These are phyloP conservation scores for Coptodon rendalli DNA, from an alignment of 2,113 vertebrate genomes.

Conservation along the genomic window DNA sequence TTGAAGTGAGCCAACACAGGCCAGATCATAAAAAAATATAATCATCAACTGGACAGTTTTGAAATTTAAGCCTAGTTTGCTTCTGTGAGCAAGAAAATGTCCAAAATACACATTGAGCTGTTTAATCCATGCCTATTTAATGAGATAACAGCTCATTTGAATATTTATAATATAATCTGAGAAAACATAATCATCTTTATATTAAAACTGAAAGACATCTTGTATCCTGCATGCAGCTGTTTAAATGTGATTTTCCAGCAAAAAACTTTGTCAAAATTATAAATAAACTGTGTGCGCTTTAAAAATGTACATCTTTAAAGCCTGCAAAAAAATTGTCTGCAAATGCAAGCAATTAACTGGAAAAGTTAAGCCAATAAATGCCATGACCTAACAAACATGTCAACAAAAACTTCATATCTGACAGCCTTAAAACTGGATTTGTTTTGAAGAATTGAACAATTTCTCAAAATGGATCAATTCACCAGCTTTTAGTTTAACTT, in stretches of 20 bases:
- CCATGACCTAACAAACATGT: not conserved
- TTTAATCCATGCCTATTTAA: not conserved
- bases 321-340: not conserved
- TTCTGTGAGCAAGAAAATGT: not conserved
- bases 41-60: not conserved
- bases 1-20: not conserved
- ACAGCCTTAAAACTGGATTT: not conserved
- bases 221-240: not conserved
- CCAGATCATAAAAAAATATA: not conserved
- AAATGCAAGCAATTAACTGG: not conserved
- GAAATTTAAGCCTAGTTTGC: not conserved
- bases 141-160: not conserved
- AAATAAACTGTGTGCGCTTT: not conserved
- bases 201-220: not conserved
- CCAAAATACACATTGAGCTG: not conserved
- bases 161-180: not conserved
- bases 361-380: rapidly evolving
- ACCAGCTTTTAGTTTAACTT: not conserved
- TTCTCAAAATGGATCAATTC: not conserved
- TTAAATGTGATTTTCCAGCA: not conserved
- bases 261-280: not conserved
- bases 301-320: not conserved
- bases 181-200: rapidly evolving
- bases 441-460: not conserved
- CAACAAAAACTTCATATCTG: not conserved